These are phyloP conservation scores for Smittia aterrima DNA, from an alignment of 2,888 invertebrate species.

Conservation along the genomic window DNA sequence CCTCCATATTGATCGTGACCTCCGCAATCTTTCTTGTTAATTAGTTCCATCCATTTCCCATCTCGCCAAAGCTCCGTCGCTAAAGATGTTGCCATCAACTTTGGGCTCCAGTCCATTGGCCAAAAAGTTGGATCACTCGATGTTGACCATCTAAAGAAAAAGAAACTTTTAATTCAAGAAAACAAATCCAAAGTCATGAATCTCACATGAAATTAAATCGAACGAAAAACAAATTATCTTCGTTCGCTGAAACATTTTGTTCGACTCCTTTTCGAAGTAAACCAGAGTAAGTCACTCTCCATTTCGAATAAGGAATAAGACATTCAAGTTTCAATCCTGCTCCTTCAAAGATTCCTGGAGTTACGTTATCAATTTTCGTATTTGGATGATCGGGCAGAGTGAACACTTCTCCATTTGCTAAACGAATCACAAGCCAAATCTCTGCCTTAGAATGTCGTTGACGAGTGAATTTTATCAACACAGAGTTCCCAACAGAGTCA, in stretches of 20 bases:
- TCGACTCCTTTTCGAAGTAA: conserved; percentile 57
- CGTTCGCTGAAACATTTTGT: conserved; percentile 48
- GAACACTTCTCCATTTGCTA: conserved; percentile 53
- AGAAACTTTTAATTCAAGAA: neutral
- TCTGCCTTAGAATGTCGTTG: conserved; percentile 57
- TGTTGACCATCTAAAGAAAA: conserved; percentile 58
- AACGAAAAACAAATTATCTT: conserved; percentile 54
- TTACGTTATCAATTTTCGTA: conserved; percentile 53
- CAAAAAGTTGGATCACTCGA: conserved; percentile 55
- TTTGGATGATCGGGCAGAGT: conserved; percentile 59
- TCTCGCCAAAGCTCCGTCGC: conserved; percentile 61
- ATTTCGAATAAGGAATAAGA: conserved; percentile 60
- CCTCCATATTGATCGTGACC: conserved; percentile 66
- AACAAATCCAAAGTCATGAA: conserved; percentile 31
- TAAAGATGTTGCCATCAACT: conserved; percentile 58
- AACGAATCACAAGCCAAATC: conserved; percentile 57
- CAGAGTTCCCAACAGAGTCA: conserved; percentile 58
- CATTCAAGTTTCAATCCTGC: conserved; percentile 62
- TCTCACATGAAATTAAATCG: conserved; percentile 64
- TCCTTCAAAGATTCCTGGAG: conserved; percentile 59
- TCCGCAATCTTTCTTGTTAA: conserved; percentile 55
- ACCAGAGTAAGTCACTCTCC: conserved; percentile 70
- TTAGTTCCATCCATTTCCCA: conserved; percentile 57
- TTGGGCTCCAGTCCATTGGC: conserved; percentile 59
- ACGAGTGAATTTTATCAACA: conserved; percentile 59